Evolutionary conservation across 2,888 invertebrate species (phyloP).

Genomic region (Morpho helenor): DNA sequence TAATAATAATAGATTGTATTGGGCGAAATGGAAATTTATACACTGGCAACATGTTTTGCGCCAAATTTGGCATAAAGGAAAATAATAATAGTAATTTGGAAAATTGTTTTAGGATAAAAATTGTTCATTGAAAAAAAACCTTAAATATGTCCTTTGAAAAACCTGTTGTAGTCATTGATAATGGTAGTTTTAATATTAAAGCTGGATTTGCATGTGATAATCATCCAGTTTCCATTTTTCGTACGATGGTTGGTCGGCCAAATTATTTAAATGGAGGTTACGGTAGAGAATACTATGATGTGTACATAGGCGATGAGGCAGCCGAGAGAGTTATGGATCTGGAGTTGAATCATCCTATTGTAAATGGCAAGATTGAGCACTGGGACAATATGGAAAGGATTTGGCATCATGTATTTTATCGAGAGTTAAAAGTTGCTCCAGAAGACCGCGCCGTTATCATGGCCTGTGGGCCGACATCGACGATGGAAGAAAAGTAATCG

Average conservation of each 20-base stretch:
- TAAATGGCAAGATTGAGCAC: slow-evolving; percentile 48
- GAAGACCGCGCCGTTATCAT: slow-evolving; percentile 58
- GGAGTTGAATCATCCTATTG: slow-evolving; percentile 46
- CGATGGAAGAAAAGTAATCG: slow-evolving; percentile 55
- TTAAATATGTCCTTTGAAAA: slow-evolving; percentile 50
- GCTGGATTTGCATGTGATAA: slow-evolving; percentile 68
- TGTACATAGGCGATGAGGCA: slow-evolving; percentile 54
- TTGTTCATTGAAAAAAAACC: background rate
- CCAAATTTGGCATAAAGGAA: too few species aligned
- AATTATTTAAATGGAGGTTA: slow-evolving; percentile 46
- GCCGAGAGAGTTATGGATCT: slow-evolving; percentile 37
- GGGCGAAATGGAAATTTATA: too few species aligned
- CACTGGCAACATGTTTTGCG: too few species aligned
- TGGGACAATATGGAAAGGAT: slow-evolving; percentile 70
- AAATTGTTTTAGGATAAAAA: too few species aligned
- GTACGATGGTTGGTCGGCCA: slow-evolving; percentile 58
- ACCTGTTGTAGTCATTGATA: slow-evolving; percentile 59
- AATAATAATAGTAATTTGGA: too few species aligned
- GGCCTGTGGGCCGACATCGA: slow-evolving; percentile 36
- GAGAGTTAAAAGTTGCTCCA: slow-evolving; percentile 59
- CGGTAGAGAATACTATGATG: slow-evolving; percentile 53
- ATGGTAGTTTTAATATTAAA: slow-evolving; percentile 57
- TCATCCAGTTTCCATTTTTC: slow-evolving; percentile 61
- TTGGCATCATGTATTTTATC: slow-evolving; percentile 61
- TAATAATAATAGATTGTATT: too few species aligned